phyloP scores from a whole-genome alignment of 2,888 invertebrate genomes.

The Saturnia pavonia region DNA sequence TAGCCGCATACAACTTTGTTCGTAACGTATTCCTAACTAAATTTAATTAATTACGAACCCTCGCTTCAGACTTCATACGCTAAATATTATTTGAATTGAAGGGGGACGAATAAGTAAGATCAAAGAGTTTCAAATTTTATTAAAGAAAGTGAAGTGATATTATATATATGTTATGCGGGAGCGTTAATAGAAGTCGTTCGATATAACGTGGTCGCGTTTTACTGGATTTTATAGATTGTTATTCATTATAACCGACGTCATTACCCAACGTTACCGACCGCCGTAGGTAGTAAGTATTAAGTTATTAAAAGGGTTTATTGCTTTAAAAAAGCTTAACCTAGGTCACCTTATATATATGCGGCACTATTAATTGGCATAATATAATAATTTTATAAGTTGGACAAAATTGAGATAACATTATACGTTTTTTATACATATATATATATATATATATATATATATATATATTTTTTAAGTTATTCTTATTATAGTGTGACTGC shows the following conservation, averaged over 20 bases:
- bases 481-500: too few relatives aligned
- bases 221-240: constrained; percentile 71
- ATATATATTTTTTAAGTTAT: too few relatives aligned
- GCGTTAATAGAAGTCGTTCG: constrained; percentile 45
- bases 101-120: constrained; percentile 62
- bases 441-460: too few relatives aligned
- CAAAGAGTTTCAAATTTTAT: constrained; percentile 62
- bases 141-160: constrained; percentile 52
- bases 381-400: background rate
- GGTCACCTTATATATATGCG: background rate
- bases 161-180: constrained; percentile 43
- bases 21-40: constrained; percentile 76
- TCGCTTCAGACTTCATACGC: constrained; percentile 64
- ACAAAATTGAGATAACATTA: too few relatives aligned
- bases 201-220: constrained; percentile 55
- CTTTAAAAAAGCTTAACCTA: constrained; percentile 39
- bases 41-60: constrained; percentile 78
- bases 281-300: constrained; percentile 62
- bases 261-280: constrained; percentile 57
- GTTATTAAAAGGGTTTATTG: constrained; percentile 63
- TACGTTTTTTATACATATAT: too few relatives aligned
- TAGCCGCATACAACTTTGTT: constrained; percentile 72
- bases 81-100: constrained; percentile 73
- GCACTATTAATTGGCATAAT: background rate
- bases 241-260: constrained; percentile 66